Conservation (phyloP, 2,113 vertebrate species). For the Nymphicus hollandicus region DNA sequence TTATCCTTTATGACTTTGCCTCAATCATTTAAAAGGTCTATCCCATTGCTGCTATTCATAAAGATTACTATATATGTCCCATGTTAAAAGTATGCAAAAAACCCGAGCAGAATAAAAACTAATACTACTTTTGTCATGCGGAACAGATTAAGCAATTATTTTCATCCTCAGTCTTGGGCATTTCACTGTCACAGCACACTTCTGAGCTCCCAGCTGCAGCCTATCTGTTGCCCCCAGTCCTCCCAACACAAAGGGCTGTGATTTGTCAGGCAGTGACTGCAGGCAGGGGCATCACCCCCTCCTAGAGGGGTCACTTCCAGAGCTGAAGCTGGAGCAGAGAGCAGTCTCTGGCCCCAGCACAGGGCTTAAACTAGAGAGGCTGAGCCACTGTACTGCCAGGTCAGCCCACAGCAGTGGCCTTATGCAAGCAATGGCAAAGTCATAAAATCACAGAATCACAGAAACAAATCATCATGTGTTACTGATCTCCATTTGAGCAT, state of each 20-base stretch:
- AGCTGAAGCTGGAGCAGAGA: background rate
- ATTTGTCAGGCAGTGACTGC: background rate
- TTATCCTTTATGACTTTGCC: background rate
- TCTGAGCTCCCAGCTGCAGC: background rate
- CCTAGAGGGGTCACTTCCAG: no score
- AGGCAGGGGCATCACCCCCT: background rate
- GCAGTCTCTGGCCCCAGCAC: background rate
- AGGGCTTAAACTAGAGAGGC: background rate
- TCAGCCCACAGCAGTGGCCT: accelerated
- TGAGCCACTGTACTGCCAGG: accelerated
- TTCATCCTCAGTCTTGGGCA: background rate
- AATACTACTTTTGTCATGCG: background rate
- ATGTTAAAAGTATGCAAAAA: background rate
- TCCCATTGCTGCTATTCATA: background rate
- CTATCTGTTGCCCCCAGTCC: background rate
- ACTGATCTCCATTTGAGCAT: background rate
- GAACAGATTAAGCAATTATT: background rate
- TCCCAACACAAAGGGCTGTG: background rate
- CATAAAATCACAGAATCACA: background rate
- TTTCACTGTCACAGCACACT: background rate
- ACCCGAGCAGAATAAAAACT: background rate
- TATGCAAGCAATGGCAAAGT: background rate
- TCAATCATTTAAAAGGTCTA: background rate
- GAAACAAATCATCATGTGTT: background rate
- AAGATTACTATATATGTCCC: background rate